Conservation (phyloP, 1,140 invertebrate genomes). For the Pseudobourletiella spinata region DNA sequence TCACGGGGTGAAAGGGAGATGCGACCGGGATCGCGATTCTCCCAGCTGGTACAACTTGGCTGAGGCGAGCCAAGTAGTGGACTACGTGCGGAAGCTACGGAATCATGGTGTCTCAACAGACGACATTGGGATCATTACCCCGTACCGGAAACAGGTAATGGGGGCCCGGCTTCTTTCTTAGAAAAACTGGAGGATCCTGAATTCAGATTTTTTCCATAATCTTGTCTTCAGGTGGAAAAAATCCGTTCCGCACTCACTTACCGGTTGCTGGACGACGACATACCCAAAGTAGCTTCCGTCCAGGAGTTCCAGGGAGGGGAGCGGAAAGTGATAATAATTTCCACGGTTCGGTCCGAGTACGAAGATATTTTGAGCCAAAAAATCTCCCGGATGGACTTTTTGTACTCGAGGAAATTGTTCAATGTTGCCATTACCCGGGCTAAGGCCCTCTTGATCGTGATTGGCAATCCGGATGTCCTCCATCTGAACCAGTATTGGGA, state of each 20-base stretch:
- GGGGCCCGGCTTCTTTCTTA: neutral
- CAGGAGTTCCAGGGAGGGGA: constrained; percentile 97
- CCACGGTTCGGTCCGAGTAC: constrained; percentile 61
- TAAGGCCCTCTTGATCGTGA: constrained; percentile 63
- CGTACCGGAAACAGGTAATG: constrained; percentile 79
- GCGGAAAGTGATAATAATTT: constrained; percentile 71
- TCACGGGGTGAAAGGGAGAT: constrained; percentile 67
- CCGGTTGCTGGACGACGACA: constrained; percentile 51
- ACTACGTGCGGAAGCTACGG: constrained; percentile 52
- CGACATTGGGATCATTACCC: constrained; percentile 86
- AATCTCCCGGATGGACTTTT: constrained; percentile 63
- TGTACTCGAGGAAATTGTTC: constrained; percentile 62
- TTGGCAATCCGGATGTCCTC: constrained; percentile 73
- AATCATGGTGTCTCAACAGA: constrained; percentile 51
- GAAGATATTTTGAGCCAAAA: constrained; percentile 41
- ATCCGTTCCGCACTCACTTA: constrained; percentile 47
- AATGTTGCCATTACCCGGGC: constrained; percentile 82
- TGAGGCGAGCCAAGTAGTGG: constrained; percentile 62
- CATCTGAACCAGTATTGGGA: constrained; percentile 60
- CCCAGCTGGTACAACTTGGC: constrained; percentile 84
- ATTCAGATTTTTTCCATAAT: neutral
- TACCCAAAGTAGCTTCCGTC: constrained; percentile 80
- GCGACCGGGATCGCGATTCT: constrained; percentile 60
- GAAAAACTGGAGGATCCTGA: neutral
- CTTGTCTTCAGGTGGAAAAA: constrained; percentile 54